Conservation (phyloP, 2,888 invertebrate genomes). For the Drosophila niveifrons region DNA sequence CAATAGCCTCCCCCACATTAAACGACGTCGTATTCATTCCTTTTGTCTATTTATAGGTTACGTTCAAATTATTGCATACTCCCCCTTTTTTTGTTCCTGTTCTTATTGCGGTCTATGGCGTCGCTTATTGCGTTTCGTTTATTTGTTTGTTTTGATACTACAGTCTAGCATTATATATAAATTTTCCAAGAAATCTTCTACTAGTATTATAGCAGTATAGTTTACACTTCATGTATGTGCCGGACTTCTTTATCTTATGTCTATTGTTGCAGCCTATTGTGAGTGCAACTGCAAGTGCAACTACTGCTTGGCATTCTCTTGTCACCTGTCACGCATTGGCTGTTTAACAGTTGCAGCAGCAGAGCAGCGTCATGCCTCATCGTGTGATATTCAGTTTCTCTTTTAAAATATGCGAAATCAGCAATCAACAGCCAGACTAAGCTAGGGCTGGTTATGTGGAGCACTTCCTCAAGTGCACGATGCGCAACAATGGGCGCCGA, state of each 20-base stretch:
- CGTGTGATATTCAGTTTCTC: constrained; percentile 74
- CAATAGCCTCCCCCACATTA: constrained; percentile 49
- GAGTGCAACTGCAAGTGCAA: constrained; percentile 15
- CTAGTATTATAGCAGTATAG: neutral
- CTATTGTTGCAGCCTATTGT: constrained; percentile 38
- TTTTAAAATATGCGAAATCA: constrained; percentile 54
- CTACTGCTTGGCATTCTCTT: constrained; percentile 38
- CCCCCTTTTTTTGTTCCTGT: constrained; percentile 7
- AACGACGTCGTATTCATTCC: constrained; percentile 44
- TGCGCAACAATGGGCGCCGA: constrained; percentile 72
- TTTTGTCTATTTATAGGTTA: constrained; percentile 61
- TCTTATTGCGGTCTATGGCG: constrained; percentile 37
- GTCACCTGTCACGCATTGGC: constrained; percentile 69
- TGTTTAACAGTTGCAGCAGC: constrained; percentile 30
- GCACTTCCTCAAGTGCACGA: constrained; percentile 76
- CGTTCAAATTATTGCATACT: constrained; percentile 42
- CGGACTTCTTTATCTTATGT: constrained; percentile 7
- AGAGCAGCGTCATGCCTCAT: constrained; percentile 49
- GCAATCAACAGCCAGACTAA: constrained; percentile 46
- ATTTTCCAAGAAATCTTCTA: neutral
- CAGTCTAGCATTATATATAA: neutral
- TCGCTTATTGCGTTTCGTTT: constrained; percentile 34
- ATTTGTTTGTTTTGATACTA: constrained; percentile 39
- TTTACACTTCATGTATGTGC: neutral
- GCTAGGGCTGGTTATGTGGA: constrained; percentile 53